A percentile compares a stretch with the other conserved stretches of the same genome.
Conservation (phyloP, 2,113 vertebrate genomes). For the Pelobates fuscus region DNA sequence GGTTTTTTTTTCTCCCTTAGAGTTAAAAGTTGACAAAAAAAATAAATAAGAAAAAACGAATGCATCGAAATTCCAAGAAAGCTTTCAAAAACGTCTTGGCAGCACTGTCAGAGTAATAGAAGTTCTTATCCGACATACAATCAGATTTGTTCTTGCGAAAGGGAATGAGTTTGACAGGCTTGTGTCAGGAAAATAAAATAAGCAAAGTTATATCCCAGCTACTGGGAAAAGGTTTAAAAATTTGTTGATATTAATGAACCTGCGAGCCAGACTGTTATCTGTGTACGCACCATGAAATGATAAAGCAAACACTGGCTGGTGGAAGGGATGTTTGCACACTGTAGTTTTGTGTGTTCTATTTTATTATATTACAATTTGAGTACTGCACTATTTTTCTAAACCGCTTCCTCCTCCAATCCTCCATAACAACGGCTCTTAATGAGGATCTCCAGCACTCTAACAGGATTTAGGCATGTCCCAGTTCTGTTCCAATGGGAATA, state of each 20-base stretch:
- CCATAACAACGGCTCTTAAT: too few species aligned
- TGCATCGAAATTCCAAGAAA: neutral
- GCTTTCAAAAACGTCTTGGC: neutral
- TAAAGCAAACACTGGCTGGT: neutral
- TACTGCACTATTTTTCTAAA: too few species aligned
- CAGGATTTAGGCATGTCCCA: too few species aligned
- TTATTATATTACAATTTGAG: too few species aligned
- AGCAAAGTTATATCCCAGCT: neutral
- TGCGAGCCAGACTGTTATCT: neutral
- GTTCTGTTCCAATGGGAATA: too few species aligned
- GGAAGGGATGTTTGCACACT: neutral
- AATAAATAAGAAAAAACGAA: too few species aligned
- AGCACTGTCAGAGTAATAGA: neutral
- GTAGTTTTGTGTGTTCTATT: neutral
- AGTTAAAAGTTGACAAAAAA: neutral
- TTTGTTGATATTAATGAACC: neutral
- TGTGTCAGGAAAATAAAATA: neutral
- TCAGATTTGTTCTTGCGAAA: neutral
- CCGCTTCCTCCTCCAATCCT: too few species aligned
- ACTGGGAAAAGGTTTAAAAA: neutral
- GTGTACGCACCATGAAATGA: neutral
- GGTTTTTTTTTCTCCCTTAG: neutral
- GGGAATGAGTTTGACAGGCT: neutral
- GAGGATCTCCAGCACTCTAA: too few species aligned
- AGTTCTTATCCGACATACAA: neutral